Conservation (phyloP, 2,113 vertebrate genomes). For the Lophura nycthemera region DNA sequence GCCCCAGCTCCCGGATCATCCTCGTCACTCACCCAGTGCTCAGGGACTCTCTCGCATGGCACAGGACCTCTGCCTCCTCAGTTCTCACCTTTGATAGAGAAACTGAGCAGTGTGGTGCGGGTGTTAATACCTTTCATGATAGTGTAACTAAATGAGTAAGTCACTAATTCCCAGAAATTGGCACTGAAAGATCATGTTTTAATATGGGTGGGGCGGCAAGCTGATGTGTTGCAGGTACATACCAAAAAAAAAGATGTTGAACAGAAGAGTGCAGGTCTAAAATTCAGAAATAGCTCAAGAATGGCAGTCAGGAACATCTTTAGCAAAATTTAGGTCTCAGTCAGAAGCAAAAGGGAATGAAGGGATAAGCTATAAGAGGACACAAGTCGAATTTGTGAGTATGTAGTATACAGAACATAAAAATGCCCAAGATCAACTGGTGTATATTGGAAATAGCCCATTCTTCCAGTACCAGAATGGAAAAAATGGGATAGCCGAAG, state of each 20-base stretch:
- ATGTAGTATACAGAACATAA: not conserved
- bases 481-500: not conserved
- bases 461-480: not conserved
- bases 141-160: not conserved
- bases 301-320: not conserved
- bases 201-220: not conserved
- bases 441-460: accelerated
- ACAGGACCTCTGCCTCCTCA: not conserved
- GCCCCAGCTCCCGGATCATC: accelerated
- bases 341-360: not conserved
- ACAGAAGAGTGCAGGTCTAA: not conserved
- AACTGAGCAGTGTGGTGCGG: accelerated
- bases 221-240: not conserved
- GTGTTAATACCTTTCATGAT: accelerated
- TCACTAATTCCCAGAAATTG: not conserved
- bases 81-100: too few species aligned
- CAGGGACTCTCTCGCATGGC: not conserved
- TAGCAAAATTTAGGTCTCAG: not conserved
- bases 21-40: accelerated
- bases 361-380: not conserved
- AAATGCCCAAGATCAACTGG: not conserved
- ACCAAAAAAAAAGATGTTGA: not conserved
- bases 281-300: not conserved
- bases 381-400: not conserved
- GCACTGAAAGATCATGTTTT: not conserved